Conservation (phyloP, 1,140 invertebrate genomes). For the Scaptomyza hsui region DNA sequence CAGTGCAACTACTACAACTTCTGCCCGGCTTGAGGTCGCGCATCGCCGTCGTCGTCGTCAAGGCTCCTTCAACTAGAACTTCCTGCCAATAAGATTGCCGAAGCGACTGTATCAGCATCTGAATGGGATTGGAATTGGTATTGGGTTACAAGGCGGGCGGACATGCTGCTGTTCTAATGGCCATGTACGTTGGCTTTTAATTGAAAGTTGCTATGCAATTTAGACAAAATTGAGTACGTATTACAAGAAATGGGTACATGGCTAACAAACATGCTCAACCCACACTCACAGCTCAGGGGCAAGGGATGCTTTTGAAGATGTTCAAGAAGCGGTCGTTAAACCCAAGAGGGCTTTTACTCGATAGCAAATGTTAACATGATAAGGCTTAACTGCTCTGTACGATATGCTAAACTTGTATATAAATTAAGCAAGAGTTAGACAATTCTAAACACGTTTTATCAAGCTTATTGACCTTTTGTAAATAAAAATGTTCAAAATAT, state of each 20-base stretch:
- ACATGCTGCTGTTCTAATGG: conserved; percentile 23
- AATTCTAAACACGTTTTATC: no score
- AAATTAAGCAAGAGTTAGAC: no score
- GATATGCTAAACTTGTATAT: no score
- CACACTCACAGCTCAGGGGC: neutral
- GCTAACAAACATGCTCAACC: neutral
- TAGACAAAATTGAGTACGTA: conserved; percentile 4
- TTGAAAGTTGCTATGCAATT: conserved; percentile 51
- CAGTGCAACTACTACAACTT: conserved; percentile 27
- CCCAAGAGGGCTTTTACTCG: neutral
- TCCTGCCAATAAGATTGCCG: conserved; percentile 62
- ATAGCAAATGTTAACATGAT: neutral
- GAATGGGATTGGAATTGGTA: neutral
- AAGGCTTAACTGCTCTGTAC: no score
- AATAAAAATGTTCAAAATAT: no score
- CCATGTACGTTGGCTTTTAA: conserved; percentile 38
- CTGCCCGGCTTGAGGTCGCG: conserved; percentile 47
- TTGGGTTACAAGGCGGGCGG: neutral
- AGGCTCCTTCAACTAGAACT: conserved; percentile 36
- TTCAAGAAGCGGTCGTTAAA: neutral
- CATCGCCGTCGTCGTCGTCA: conserved; percentile 16
- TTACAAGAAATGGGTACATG: conserved; percentile 5
- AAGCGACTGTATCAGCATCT: conserved; percentile 8
- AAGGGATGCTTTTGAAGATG: neutral
- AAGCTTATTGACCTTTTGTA: no score